Evolutionary conservation across 2,797 vertebrate genomes (phyloP).

Genomic region (Onychomys torridus): DNA sequence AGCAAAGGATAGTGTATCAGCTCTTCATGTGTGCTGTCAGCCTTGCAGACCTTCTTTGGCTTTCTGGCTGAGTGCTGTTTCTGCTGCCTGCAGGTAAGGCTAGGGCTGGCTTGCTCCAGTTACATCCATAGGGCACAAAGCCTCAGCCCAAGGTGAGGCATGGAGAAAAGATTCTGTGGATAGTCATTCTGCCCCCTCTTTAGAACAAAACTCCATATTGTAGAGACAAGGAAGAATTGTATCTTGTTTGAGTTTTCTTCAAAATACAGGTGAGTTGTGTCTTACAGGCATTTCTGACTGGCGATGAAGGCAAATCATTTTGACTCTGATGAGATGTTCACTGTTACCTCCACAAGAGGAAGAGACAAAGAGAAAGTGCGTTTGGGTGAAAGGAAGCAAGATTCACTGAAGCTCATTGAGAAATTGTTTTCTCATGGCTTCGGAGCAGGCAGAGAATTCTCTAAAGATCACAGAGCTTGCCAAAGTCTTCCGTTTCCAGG

Average conservation of each 20-base stretch:
- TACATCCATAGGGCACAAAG: neutral
- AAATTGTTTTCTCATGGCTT: constrained; percentile 73
- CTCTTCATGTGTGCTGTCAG: neutral
- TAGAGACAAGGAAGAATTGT: constrained; percentile 69
- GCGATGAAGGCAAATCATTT: constrained; percentile 78
- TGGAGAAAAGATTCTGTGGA: neutral
- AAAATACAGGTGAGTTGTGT: constrained; percentile 59
- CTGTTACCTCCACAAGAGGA: constrained; percentile 72
- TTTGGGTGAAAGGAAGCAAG: neutral
- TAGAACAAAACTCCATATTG: constrained; percentile 62
- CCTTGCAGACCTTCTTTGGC: neutral
- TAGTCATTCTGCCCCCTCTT: neutral
- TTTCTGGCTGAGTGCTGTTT: too few species aligned
- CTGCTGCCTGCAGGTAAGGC: neutral
- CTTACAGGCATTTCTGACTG: constrained; percentile 67
- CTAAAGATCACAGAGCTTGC: neutral
- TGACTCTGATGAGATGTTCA: constrained; percentile 77
- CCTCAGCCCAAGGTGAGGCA: neutral
- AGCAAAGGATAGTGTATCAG: neutral
- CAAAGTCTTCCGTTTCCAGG: constrained; percentile 9
- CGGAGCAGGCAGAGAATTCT: neutral
- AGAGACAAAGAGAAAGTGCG: constrained; percentile 40
- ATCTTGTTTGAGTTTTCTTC: constrained; percentile 51
- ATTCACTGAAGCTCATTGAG: constrained; percentile 64
- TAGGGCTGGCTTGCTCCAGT: neutral